These are phyloP conservation scores for Palythoa grandis DNA, from an alignment of 92 coral and sea anemone genomes.

Conservation along the genomic window DNA sequence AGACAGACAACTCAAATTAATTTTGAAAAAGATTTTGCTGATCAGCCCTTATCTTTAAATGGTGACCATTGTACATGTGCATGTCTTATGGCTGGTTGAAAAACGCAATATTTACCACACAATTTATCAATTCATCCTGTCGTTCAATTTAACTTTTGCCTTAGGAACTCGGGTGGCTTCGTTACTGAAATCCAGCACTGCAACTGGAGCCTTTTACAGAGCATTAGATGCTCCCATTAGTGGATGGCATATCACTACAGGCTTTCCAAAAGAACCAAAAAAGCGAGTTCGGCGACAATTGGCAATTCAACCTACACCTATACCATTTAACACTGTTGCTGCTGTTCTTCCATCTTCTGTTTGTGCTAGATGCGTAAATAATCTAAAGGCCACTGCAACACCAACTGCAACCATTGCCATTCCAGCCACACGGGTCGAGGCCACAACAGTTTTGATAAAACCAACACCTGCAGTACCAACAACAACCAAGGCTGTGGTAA, in stretches of 20 bases:
- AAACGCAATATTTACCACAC: neutral
- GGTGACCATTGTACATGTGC: neutral
- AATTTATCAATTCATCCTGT: neutral
- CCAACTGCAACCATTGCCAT: constrained; percentile 68
- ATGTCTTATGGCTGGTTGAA: neutral
- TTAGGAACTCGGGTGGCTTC: constrained; percentile 84
- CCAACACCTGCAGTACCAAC: constrained; percentile 36
- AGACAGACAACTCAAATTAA: neutral
- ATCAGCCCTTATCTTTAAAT: neutral
- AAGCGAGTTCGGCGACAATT: constrained; percentile 89
- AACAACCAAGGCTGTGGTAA: constrained; percentile 13
- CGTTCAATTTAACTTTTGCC: neutral
- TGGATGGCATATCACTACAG: constrained; percentile 96
- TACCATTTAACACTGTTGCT: constrained; percentile 59
- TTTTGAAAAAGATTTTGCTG: neutral
- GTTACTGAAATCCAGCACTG: constrained; percentile 86
- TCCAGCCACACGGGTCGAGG: constrained; percentile 53
- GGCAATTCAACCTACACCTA: constrained; percentile 58
- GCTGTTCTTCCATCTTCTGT: constrained; percentile 38
- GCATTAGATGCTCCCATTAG: constrained; percentile 77
- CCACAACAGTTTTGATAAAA: constrained; percentile 55
- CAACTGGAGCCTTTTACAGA: constrained; percentile 76
- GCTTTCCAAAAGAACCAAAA: constrained; percentile 74
- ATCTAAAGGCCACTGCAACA: constrained; percentile 54
- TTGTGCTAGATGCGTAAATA: constrained; percentile 32